Conservation (phyloP, 2,888 invertebrate genomes). For the Drosophila ustulata region DNA sequence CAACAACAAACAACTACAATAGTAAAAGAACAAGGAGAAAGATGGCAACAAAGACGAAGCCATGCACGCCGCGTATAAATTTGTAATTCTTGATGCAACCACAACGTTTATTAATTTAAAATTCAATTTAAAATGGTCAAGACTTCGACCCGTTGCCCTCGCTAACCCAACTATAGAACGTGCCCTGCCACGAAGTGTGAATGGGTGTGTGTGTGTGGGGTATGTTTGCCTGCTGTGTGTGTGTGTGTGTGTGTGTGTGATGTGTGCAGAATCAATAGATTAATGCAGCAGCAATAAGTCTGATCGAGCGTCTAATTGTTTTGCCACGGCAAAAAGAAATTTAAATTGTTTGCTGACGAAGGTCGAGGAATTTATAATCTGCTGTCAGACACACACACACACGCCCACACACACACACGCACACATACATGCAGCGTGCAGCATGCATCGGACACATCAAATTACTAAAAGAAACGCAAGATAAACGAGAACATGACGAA, state of each 20-base stretch:
- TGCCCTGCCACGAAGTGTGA: constrained; percentile 15
- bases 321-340: constrained; percentile 61
- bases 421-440: constrained; percentile 6
- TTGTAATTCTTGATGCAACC: constrained; percentile 81
- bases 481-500: constrained; percentile 21
- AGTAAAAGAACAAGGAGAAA: constrained; percentile 1
- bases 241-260: constrained; percentile 13
- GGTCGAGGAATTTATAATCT: constrained; percentile 63
- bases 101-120: constrained; percentile 83
- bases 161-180: constrained; percentile 22
- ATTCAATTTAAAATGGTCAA: constrained; percentile 82
- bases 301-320: constrained; percentile 79
- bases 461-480: constrained; percentile 23
- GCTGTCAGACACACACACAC: constrained; percentile 36
- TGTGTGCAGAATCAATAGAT: constrained; percentile 69
- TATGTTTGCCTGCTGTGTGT: neutral
- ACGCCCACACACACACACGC: constrained; percentile 1
- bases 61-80: constrained; percentile 73
- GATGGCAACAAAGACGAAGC: constrained; percentile 35
- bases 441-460: constrained; percentile 32
- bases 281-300: constrained; percentile 73
- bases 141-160: constrained; percentile 13
- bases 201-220: constrained; percentile 8
- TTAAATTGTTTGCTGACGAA: constrained; percentile 58
- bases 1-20: constrained; percentile 16